phyloP scores from a whole-genome alignment of 2,113 vertebrate genomes.

The Australoheros scitulus region DNA sequence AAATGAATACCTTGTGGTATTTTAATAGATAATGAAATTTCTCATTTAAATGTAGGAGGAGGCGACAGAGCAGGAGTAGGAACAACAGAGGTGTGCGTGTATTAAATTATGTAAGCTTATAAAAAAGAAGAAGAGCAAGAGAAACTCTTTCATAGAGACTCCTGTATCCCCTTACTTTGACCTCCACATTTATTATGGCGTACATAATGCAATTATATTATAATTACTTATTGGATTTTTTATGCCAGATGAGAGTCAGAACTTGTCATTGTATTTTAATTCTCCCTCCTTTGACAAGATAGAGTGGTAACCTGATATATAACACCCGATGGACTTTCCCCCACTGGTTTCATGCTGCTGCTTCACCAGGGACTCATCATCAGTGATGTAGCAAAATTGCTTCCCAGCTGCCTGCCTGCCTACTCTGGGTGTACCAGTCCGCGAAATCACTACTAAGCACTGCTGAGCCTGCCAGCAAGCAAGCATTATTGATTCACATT shows the following conservation, averaged over 20 bases:
- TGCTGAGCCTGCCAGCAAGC: slow-evolving; percentile 52
- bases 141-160: neutral
- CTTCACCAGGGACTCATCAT: slow-evolving; percentile 39
- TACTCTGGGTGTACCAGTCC: slow-evolving; percentile 48
- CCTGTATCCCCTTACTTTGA: neutral
- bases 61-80: neutral
- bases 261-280: neutral
- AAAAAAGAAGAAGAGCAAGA: neutral
- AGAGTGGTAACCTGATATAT: neutral
- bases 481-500: slow-evolving; percentile 69
- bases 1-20: slow-evolving; percentile 6
- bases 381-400: slow-evolving; percentile 47
- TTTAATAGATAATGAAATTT: slow-evolving; percentile 38
- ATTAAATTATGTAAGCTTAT: slow-evolving; percentile 20
- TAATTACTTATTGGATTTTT: neutral
- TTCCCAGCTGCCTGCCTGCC: slow-evolving; percentile 50
- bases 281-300: slow-evolving; percentile 2
- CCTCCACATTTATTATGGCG: neutral
- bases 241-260: neutral
- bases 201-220: neutral
- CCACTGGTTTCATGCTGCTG: slow-evolving; percentile 21
- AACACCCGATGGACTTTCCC: slow-evolving; percentile 24
- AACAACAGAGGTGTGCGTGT: neutral
- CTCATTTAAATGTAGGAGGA: slow-evolving; percentile 21
- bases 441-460: slow-evolving; percentile 60